These are phyloP conservation scores for Hyalella azteca DNA, from an alignment of 2,888 invertebrate species.

Conservation along the genomic window DNA sequence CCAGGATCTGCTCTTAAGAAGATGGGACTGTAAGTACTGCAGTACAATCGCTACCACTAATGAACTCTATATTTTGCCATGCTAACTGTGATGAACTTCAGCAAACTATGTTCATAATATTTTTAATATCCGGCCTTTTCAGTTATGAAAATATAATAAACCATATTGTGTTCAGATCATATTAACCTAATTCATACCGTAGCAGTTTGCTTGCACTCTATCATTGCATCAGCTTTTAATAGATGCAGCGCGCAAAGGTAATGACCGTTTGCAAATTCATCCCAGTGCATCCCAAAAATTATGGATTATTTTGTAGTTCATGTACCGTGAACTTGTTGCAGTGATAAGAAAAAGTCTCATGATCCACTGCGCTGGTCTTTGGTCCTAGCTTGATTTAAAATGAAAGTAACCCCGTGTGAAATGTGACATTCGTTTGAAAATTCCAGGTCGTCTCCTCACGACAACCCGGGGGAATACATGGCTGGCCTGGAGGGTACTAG, in stretches of 20 bases:
- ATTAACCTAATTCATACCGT: not conserved
- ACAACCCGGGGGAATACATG: not conserved
- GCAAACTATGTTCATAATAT: not conserved
- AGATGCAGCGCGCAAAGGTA: too few species aligned
- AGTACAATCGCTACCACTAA: conserved; percentile 9
- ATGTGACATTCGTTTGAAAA: not conserved
- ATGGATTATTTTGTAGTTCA: not conserved
- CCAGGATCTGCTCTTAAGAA: conserved; percentile 59
- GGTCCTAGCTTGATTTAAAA: not conserved
- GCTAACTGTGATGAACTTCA: not conserved
- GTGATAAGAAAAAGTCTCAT: not conserved
- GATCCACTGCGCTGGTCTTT: not conserved
- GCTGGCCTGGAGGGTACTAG: not conserved
- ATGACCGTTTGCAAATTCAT: too few species aligned
- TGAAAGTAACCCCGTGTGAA: not conserved
- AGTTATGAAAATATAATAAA: not conserved
- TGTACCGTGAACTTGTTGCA: not conserved
- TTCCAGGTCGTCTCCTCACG: not conserved
- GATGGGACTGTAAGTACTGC: conserved; percentile 36
- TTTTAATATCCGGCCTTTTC: not conserved
- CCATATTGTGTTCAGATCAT: not conserved
- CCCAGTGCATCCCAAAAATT: not conserved
- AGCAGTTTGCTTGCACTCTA: not conserved
- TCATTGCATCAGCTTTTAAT: too few species aligned
- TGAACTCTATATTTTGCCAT: not conserved